These are phyloP conservation scores for Drosophila serrata DNA, from an alignment of 1,140 invertebrate genomes.

Conservation along the genomic window DNA sequence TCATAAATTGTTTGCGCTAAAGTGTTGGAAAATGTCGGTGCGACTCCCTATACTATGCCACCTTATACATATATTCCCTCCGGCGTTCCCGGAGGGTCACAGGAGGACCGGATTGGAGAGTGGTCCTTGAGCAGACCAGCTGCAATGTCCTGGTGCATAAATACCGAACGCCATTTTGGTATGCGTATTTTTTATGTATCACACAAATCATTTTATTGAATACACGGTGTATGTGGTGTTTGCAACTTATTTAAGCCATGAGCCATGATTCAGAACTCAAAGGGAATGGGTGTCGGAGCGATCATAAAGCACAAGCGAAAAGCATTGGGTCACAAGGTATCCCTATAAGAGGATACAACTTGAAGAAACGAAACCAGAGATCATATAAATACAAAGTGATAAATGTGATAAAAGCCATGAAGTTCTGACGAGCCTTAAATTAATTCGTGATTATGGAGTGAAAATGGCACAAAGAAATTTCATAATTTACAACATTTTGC, in stretches of 20 bases:
- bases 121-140: constrained; percentile 46
- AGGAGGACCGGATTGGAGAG: neutral
- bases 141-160: constrained; percentile 63
- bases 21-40: constrained; percentile 62
- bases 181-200: constrained; percentile 68
- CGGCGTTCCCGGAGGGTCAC: constrained; percentile 15
- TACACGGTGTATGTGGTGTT: constrained; percentile 27
- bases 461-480: neutral
- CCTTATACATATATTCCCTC: constrained; percentile 13
- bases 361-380: neutral
- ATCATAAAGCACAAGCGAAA: neutral
- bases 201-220: constrained; percentile 75
- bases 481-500: neutral
- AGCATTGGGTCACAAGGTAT: neutral
- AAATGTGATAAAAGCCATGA: neutral
- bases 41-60: constrained; percentile 10
- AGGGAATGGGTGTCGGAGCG: neutral
- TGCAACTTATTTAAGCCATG: constrained; percentile 45
- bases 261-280: constrained; percentile 12
- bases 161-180: constrained; percentile 71
- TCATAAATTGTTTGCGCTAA: constrained; percentile 79
- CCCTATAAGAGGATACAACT: neutral
- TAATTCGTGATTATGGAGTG: neutral
- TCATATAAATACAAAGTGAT: neutral
- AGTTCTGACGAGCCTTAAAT: neutral